Evolutionary conservation across 2,888 invertebrate species (phyloP).

Genomic region (Muscina levida): DNA sequence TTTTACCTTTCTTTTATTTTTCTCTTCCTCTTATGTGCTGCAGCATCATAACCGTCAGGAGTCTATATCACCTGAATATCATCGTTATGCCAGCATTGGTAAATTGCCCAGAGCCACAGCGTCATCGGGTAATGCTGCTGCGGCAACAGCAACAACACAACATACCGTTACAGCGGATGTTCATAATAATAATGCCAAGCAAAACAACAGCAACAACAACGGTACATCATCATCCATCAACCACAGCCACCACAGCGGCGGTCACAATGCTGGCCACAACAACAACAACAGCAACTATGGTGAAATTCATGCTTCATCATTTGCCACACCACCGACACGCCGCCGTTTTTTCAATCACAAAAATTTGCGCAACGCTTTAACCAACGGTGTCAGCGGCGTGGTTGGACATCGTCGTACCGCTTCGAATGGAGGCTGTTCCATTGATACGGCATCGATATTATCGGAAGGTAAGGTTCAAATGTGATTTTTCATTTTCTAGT

Average conservation of each 20-base stretch:
- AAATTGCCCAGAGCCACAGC: constrained; percentile 75
- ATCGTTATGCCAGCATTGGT: constrained; percentile 77
- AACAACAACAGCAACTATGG: constrained; percentile 73
- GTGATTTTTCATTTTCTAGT: constrained; percentile 37
- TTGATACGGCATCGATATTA: constrained; percentile 76
- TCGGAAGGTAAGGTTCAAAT: constrained; percentile 74
- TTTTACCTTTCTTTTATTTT: constrained; percentile 48
- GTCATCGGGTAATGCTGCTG: constrained; percentile 47
- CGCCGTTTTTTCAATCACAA: constrained; percentile 91
- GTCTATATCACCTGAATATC: constrained; percentile 79
- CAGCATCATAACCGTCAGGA: constrained; percentile 79
- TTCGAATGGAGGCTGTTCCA: constrained; percentile 79
- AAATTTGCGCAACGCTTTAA: constrained; percentile 89
- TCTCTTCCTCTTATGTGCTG: constrained; percentile 56
- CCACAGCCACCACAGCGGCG: constrained; percentile 32
- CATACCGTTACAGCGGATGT: constrained; percentile 69
- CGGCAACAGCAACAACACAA: constrained; percentile 60
- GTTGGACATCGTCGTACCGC: constrained; percentile 77
- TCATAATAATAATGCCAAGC: constrained; percentile 61
- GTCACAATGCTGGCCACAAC: constrained; percentile 39
- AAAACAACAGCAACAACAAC: constrained; percentile 65
- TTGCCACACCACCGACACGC: constrained; percentile 89
- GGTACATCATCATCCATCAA: constrained; percentile 56
- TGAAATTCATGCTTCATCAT: constrained; percentile 83
- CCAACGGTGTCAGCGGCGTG: constrained; percentile 70